Base-by-base conservation (phyloP, 2,888 invertebrate species). In the Tipula confusa region DNA sequence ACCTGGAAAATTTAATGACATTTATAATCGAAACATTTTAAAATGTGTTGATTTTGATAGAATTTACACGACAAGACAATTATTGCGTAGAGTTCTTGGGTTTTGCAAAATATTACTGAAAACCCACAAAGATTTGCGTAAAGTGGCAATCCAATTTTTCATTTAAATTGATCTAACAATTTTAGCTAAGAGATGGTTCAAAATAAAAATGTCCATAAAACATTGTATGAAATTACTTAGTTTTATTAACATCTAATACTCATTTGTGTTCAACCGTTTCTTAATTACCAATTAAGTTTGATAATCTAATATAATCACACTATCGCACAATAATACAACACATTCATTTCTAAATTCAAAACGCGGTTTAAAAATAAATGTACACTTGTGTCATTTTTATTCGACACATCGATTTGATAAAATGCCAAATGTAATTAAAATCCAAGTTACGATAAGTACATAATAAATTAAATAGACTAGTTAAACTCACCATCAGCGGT, bases 401-500 rank as follows among this genome's bases (percentile, higher is more conserved):
- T n/a, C n/a, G n/a, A n/a, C 4, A 15, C 11, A 1, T 18, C 2
- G 29, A 79, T 28, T 79, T 79, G 28, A 29, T 29, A 79, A 3
- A 79, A 79, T 79, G 28, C 79, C 79, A 80, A 80, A n/a, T 3
- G n/a, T 31, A 29, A 29, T 31, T 13, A n/a, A 11, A 18, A 64
- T 64, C 18, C 18, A 64, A 15, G 80, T 80, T 80, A 80, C 31
- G 6, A 29, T 80, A 29, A 29, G 6, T 80, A 29, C n/a, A n/a
- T n/a, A n/a, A 79, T 2, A 79, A 79, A 28, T 29, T 15, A 80
- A 29, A 29, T 29, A 29, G 29, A 11, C 28, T 43, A n/a, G 36
- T 18, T 15, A 43, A 64, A 24, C 64, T 81, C 43, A 84, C 84
- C 84, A 83, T 84, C 84, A 3, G 83, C 80, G 31, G 80, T 29